These are phyloP conservation scores for Gymnarchus niloticus DNA, from an alignment of 2,113 vertebrate species.

Conservation along the genomic window DNA sequence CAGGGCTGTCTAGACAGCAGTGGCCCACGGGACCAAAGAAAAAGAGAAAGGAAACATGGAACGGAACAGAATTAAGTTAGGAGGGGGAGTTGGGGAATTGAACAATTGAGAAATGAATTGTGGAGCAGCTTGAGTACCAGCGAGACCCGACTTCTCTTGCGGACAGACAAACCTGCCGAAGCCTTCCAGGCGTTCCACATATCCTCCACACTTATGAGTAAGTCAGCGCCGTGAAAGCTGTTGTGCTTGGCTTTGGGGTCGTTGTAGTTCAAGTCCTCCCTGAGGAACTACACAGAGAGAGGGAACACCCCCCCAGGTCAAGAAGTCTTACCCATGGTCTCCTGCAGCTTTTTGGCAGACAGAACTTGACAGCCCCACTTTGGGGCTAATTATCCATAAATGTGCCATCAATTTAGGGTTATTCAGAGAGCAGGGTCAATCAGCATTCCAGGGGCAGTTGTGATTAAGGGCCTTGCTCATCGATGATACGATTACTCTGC, in stretches of 20 bases:
- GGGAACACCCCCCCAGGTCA: background rate
- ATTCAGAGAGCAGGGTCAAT: too few relatives aligned
- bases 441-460: too few relatives aligned
- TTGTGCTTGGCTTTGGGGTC: conserved; percentile 82
- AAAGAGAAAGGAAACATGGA: background rate
- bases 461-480: too few relatives aligned
- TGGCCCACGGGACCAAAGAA: background rate
- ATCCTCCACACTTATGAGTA: conserved; percentile 88
- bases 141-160: background rate
- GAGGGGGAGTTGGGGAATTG: too few relatives aligned
- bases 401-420: too few relatives aligned
- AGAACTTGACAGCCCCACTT: background rate
- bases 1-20: background rate
- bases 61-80: too few relatives aligned
- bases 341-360: background rate
- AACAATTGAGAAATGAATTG: too few relatives aligned
- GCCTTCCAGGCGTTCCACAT: conserved; percentile 87
- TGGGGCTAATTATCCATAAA: too few relatives aligned
- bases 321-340: background rate
- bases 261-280: conserved; percentile 81
- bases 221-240: conserved; percentile 85
- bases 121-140: background rate
- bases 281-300: conserved; percentile 72
- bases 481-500: too few relatives aligned
- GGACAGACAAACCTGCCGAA: conserved; percentile 69